phyloP scores from a whole-genome alignment of 2,113 vertebrate species.

The Copsychus sechellarum region DNA sequence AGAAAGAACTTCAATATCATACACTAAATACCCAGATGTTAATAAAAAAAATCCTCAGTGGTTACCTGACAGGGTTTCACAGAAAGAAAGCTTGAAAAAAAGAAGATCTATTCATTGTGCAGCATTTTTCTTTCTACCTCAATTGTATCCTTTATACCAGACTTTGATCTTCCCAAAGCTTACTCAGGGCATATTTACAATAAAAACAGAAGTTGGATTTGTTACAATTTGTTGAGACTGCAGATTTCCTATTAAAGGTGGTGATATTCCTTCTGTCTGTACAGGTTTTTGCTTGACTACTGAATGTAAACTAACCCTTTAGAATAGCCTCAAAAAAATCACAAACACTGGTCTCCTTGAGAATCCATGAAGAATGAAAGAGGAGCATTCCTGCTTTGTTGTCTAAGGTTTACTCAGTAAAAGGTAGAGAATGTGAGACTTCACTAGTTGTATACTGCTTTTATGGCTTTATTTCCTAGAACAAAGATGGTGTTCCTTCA shows the following conservation, averaged over 20 bases:
- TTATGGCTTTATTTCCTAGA: constrained; percentile 64
- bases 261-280: not conserved
- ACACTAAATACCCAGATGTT: not conserved
- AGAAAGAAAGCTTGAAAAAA: not conserved
- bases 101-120: not conserved
- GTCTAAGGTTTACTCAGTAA: constrained; percentile 42
- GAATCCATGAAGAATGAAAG: not conserved
- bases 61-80: not conserved
- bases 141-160: not conserved
- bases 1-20: not conserved
- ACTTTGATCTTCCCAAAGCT: constrained; percentile 37
- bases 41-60: not conserved
- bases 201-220: constrained; percentile 28
- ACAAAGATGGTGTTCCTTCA: constrained; percentile 66
- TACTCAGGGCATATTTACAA: constrained; percentile 15
- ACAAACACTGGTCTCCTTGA: constrained; percentile 27
- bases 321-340: constrained; percentile 21
- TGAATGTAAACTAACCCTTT: not conserved
- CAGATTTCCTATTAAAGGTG: constrained; percentile 22
- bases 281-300: constrained; percentile 2
- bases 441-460: constrained; percentile 27
- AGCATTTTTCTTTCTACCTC: not conserved
- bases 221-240: constrained; percentile 27
- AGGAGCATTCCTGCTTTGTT: constrained; percentile 7
- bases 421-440: constrained; percentile 41